Base-by-base conservation (phyloP, 1,140 invertebrate species). In the Diorhabda sublineata region DNA sequence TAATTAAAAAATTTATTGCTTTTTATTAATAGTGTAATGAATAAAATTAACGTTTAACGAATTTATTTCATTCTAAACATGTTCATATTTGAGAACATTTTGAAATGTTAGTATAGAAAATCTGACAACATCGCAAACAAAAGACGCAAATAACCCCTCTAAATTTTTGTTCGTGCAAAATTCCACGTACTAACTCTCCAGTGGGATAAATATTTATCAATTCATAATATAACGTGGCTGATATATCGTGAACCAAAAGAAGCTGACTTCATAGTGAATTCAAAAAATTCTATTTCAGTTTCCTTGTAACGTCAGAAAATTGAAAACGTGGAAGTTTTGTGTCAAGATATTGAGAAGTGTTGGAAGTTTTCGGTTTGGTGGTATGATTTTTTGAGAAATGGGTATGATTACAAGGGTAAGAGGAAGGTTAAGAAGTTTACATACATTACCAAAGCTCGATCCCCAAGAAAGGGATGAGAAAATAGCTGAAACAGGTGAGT, bases 361-460 rank as follows among this genome's bases (percentile, higher is more conserved):
- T 62, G 52, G 5, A 7, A 26, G 7, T 47, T 56, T 42, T 66
- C 4, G 2, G 45, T 52, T 67, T n/a, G 47, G 63, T 64, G 44
- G 42, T 52, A 42, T 2, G 63, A 45, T 64, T 64, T 67, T 11
- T 43, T 56, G 9, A 56, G 60, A 57, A 57, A 88, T 89, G 87
- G 87, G 87, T 26, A 89, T 89, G 87, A 89, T 89, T 76, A 88
- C 87, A 3, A 80, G 88, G 71, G 87, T 89, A 68, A 82, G 88
- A 43, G 86, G 87, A 3, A 80, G 87, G 58, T 82, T 89, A 58
- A 80, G 87, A 68, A 87, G 86, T 78, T 68, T 82, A 3, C 85
- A 88, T 78, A 87, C 86, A 11, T 82, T 88, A 75, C 83, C 84
- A 69, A 87, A 87, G 77, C 76, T 86, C 73, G 85, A 86, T 68